Evolutionary conservation across 1,140 invertebrate species (phyloP), one percentile per base, ranked within the genome.

Genomic region (Delia radicum): DNA sequence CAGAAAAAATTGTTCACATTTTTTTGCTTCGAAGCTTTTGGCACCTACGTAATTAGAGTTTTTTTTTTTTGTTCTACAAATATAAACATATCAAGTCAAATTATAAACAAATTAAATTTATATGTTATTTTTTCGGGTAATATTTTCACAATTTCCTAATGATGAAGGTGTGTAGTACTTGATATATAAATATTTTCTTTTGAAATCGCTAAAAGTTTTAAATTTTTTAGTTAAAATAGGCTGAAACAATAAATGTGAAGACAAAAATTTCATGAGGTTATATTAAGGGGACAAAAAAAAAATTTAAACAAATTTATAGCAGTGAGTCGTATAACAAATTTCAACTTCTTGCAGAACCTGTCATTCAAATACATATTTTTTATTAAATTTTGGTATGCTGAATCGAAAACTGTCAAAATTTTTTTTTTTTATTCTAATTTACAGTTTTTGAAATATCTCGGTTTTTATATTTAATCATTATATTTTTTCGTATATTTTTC

Each of bases 61-160:
- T 73, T 73, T 55, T 18, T 73, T 73, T 37, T 65, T 65, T 33
- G 31, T 33, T 42, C n/a, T 73, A 46, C n/a, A n/a, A n/a, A 55
- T 27, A 73, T 73, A 73, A 73, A 73, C 71, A 73, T 73, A 73
- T 73, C 71, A 73, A 48, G 71, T 55, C 37, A 73, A 48, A 55
- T 55, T 76, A 63, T 76, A 76, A 76, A 76, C 75, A 76, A 76
- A 74, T 74, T 74, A 33, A 62, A 48, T 74, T 74, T 74, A 33
- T 62, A 33, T 69, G 1, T 24, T 69, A 10, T 67, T 67, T 65
- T 69, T 69, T 69, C 13, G 65, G 65, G 29, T 69, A 69, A 69
- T 29, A 69, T 69, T 69, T 69, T 69, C 65, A 69, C 65, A 69
- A 69, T 31, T 69, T 69, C 37, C 31, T 69, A 33, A 4, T n/a